These are phyloP conservation scores for Alectoris magna DNA, from an alignment of 2,797 vertebrate species.

Conservation along the genomic window DNA sequence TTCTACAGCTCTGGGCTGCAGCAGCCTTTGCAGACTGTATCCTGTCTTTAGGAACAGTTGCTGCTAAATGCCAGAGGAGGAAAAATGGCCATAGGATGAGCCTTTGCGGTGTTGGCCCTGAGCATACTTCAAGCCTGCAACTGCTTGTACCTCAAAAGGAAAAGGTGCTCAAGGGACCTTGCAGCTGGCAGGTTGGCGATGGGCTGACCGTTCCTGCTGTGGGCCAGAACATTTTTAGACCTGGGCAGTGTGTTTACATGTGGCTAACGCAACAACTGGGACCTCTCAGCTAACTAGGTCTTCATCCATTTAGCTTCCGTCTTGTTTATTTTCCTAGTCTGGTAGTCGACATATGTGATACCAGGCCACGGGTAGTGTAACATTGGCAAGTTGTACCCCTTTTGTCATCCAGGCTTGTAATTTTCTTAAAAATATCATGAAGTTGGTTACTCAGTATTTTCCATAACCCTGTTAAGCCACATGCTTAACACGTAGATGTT, in stretches of 20 bases:
- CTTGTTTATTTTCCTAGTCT: background rate
- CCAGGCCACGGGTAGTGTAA: background rate
- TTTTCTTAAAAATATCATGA: background rate
- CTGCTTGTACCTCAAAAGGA: background rate
- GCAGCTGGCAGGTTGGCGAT: no score
- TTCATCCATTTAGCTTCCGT: background rate
- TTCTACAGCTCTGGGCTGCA: background rate
- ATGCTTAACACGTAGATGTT: background rate
- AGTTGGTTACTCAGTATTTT: background rate
- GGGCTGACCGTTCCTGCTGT: background rate
- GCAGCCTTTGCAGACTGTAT: no score
- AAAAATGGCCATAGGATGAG: rapidly evolving
- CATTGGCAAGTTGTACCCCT: background rate
- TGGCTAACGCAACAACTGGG: background rate
- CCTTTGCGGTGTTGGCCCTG: rapidly evolving
- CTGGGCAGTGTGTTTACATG: background rate
- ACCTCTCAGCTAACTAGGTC: background rate
- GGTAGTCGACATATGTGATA: background rate
- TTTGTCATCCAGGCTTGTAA: background rate
- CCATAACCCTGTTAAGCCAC: background rate
- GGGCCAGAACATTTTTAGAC: background rate
- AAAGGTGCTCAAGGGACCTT: background rate
- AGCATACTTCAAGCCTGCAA: rapidly evolving
- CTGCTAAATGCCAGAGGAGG: background rate
- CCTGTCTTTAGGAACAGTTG: background rate